Evolutionary conservation across 1,140 invertebrate genomes (phyloP), one percentile per base, ranked within the genome.

Genomic region (Cardiocondyla obscurior): DNA sequence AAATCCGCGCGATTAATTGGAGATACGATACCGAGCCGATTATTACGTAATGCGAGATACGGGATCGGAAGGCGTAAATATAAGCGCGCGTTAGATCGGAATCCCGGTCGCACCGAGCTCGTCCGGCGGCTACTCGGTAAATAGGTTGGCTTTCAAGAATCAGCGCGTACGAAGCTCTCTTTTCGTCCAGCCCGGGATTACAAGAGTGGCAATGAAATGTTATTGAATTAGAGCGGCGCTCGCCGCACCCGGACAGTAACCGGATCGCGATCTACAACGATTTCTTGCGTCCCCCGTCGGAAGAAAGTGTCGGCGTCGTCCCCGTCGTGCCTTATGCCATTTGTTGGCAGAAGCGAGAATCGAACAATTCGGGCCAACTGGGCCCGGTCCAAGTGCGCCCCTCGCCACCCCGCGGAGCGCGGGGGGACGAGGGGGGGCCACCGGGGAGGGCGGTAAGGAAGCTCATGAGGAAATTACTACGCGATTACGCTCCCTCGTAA

Each of bases 391-490:
- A 93, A 93, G 89, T 90, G 86, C 87, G 88, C 86, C 85, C 84
- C 89, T 81, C 58, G 85, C 83, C 74, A n/a, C n/a, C n/a, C n/a
- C n/a, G n/a, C n/a, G n/a, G n/a, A n/a, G n/a, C 82, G 62, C 51
- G 86, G 82, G 87, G 81, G 60, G 82, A 1, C 22, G 33, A 22
- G 14, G 25, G 12, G 39, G 39, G n/a, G n/a, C n/a, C n/a, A n/a
- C n/a, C 8, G 67, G 53, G 30, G 36, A 22, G 30, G 44, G 12
- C 4, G 73, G 90, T 91, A 92, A 91, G 90, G 86, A 88, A 89
- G 77, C 89, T 91, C 90, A 89, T 88, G 89, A 92, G 90, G 91
- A 91, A 92, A 92, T 93, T 92, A 92, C 89, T 88, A 85, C 86
- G 87, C 89, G 91, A 92, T 92, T 92, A 90, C 88, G 83, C 90